These are phyloP conservation scores for Platichthys stellatus DNA, from an alignment of 2,113 vertebrate genomes.

Conservation along the genomic window DNA sequence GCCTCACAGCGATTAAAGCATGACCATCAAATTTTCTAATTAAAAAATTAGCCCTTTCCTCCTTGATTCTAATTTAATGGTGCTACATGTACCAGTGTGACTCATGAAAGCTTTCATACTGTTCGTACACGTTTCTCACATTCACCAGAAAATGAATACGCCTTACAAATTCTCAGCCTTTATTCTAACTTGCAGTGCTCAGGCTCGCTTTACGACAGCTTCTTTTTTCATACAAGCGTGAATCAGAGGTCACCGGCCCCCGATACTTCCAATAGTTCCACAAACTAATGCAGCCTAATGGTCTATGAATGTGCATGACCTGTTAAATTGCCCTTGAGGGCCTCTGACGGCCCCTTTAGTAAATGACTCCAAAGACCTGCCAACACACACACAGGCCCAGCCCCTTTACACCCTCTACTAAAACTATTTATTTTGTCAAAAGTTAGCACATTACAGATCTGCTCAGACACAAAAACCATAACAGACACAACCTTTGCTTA, in stretches of 20 bases:
- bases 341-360: neutral
- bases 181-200: conserved; percentile 15
- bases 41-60: neutral
- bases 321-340: conserved; percentile 59
- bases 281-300: conserved; percentile 5
- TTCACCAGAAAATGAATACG: conserved; percentile 35
- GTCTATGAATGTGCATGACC: conserved; percentile 64
- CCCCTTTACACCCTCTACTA: neutral
- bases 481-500: neutral
- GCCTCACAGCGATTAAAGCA: neutral
- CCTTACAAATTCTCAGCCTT: conserved; percentile 37
- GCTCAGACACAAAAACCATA: neutral
- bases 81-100: conserved; percentile 18
- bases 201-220: neutral
- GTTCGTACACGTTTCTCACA: conserved; percentile 30
- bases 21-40: conserved; percentile 17
- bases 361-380: neutral
- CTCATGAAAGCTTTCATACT: conserved; percentile 35
- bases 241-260: conserved; percentile 53
- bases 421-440: neutral
- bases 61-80: conserved; percentile 22
- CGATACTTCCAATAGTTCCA: conserved; percentile 14
- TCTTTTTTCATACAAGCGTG: neutral
- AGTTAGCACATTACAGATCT: conserved; percentile 10
- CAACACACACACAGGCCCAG: neutral